phyloP scores from a whole-genome alignment of 2,113 vertebrate genomes.

The Sciurus niger region DNA sequence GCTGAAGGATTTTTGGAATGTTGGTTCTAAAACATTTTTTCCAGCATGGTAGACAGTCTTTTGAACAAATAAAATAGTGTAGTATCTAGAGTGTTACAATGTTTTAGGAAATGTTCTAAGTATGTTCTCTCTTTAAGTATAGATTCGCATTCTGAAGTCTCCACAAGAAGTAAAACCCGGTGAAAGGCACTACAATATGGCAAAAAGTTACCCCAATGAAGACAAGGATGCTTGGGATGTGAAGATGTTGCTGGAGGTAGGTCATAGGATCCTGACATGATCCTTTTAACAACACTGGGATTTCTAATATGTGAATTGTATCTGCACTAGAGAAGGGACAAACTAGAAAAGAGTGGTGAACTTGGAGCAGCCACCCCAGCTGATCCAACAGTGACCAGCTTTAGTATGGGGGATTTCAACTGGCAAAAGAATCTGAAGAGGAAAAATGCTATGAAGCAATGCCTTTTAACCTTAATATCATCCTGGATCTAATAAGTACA shows the following conservation, averaged over 20 bases:
- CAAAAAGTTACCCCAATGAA: slow-evolving; percentile 89
- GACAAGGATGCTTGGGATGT: slow-evolving; percentile 97
- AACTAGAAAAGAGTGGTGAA: not conserved
- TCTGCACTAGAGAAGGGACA: not conserved
- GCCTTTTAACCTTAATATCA: not conserved
- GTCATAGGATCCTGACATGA: not conserved
- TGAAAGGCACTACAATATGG: slow-evolving; percentile 95
- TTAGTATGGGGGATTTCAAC: not conserved
- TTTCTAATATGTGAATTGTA: accelerated
- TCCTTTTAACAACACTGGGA: not conserved
- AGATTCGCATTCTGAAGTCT: slow-evolving; percentile 97
- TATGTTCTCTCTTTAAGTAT: slow-evolving; percentile 82
- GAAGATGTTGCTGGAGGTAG: slow-evolving; percentile 96
- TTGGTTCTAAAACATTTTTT: slow-evolving; percentile 33
- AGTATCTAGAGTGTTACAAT: not conserved
- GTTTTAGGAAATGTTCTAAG: slow-evolving; percentile 68
- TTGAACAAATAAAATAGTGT: not conserved
- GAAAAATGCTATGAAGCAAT: no score
- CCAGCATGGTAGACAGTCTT: not conserved
- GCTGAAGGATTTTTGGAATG: slow-evolving; percentile 35
- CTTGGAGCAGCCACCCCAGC: not conserved
- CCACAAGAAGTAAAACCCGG: slow-evolving; percentile 86
- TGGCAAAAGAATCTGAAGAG: not conserved
- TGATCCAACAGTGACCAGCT: not conserved
- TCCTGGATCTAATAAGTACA: not conserved